These are phyloP conservation scores for Parazoanthus darwini DNA, from an alignment of 92 coral and sea anemone genomes.

Conservation along the genomic window DNA sequence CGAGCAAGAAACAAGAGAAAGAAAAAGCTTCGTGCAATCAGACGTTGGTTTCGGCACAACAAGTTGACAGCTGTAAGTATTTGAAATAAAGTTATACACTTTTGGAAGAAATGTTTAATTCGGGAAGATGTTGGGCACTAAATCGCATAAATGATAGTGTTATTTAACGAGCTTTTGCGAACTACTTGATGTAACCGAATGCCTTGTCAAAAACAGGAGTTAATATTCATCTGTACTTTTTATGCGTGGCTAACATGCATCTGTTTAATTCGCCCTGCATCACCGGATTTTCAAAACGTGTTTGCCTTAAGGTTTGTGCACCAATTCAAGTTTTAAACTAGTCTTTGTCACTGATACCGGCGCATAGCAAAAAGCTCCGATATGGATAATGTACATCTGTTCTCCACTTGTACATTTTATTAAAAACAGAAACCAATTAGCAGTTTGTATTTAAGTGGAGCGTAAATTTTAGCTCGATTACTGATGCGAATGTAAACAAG, in stretches of 20 bases:
- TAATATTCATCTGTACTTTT: not conserved
- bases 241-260: not conserved
- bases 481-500: not conserved
- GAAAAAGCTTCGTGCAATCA: conserved; percentile 37
- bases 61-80: not conserved
- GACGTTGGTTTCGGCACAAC: conserved; percentile 45
- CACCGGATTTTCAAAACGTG: not conserved
- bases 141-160: too few species aligned
- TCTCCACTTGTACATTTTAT: not conserved
- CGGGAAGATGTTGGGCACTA: not conserved
- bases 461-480: not conserved
- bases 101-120: not conserved
- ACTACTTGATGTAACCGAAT: conserved; percentile 14
- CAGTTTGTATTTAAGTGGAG: not conserved
- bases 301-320: conserved; percentile 24
- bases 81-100: not conserved
- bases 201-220: not conserved
- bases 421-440: conserved; percentile 5
- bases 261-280: not conserved
- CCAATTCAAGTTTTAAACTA: not conserved
- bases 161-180: not conserved
- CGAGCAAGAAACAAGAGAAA: conserved; percentile 18
- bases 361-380: not conserved
- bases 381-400: not conserved
- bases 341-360: not conserved